Base-by-base conservation (phyloP, 2,113 vertebrate genomes). In the Perca schrenkii region DNA sequence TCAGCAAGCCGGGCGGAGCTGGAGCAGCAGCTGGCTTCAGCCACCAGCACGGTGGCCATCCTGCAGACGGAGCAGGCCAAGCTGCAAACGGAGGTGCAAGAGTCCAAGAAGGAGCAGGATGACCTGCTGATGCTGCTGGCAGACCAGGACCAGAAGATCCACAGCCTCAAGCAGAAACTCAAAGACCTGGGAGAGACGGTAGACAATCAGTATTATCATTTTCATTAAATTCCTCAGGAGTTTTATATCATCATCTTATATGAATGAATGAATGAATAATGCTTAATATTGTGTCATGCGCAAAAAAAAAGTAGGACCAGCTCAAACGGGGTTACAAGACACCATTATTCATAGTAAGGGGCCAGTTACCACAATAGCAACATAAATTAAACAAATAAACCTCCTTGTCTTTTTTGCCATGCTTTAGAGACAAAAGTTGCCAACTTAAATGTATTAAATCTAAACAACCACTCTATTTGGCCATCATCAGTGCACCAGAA, bases 141-240 rank as follows among this genome's bases (percentile, higher is more conserved):
- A 4, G 98, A 99, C 93, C 98, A 99, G 90, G 98, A 99, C 92
- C 98, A 98, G 95, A 99, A 99, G 85, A 97, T 99, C 60, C 74
- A 95, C 76, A 88, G 75, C 0, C 92, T 99, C 46, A 99, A 96
- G 89, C 94, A 93, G 71, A 97, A 77, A 74, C 90, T 99, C 81
- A 99, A 98, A 91, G 95, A 95, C 49, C 95, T 98, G 25, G 98
- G 98, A 83, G 94, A 97, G 86, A 91, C 95, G 92, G 98, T 99
- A 96, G 4, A 57, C 8, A 90, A 28, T 13, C 63, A 79, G 16
- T 5, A 0, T 62, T 36, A 22, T 13, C 4, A 12, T 43, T 8
- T 49, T 15, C 2, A 19, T 56, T 22, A 57, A 6, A 63, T 46
- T 21, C n/a, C 67, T 12, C 43, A 12, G 5, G 21, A 43, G 15